Evolutionary conservation across 2,113 vertebrate genomes (phyloP).

Genomic region (Alethe diademata): DNA sequence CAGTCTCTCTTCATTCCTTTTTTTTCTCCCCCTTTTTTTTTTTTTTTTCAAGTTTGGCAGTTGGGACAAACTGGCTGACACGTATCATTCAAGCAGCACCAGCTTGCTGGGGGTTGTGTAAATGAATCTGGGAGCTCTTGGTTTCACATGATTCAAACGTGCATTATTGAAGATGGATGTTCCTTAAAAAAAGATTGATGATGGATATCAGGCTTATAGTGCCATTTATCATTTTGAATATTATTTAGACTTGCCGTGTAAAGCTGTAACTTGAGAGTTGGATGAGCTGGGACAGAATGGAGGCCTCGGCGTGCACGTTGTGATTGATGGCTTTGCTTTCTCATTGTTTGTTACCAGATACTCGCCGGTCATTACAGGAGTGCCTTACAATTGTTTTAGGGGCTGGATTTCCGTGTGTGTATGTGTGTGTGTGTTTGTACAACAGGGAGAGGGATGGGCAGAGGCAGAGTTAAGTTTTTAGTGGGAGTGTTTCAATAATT

Average conservation of each 20-base stretch:
- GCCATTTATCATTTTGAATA: constrained; percentile 99
- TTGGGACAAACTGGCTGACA: constrained; percentile 76
- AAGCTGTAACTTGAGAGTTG: constrained; percentile 98
- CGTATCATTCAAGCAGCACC: constrained; percentile 84
- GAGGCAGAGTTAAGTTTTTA: constrained; percentile 32
- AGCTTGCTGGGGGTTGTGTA: constrained; percentile 84
- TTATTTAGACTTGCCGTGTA: constrained; percentile 99
- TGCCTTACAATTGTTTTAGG: constrained; percentile 64
- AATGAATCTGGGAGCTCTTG: constrained; percentile 85
- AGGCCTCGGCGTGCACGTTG: constrained; percentile 81
- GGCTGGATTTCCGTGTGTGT: constrained; percentile 10
- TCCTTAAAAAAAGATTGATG: constrained; percentile 98
- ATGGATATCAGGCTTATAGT: constrained; percentile 93
- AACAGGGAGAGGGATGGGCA: not conserved
- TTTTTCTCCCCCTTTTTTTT: fast-evolving
- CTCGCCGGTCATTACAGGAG: constrained; percentile 77
- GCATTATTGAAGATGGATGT: constrained; percentile 97
- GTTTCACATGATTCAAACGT: constrained; percentile 91
- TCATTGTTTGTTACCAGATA: constrained; percentile 90
- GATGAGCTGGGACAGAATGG: constrained; percentile 86
- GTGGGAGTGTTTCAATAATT: constrained; percentile 41
- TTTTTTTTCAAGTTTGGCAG: not conserved
- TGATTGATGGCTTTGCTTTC: constrained; percentile 91
- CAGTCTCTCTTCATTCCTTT: not conserved
- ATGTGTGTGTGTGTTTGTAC: not conserved